Evolutionary conservation across 2,113 vertebrate species (phyloP).

Genomic region (Siphamia tubifer): DNA sequence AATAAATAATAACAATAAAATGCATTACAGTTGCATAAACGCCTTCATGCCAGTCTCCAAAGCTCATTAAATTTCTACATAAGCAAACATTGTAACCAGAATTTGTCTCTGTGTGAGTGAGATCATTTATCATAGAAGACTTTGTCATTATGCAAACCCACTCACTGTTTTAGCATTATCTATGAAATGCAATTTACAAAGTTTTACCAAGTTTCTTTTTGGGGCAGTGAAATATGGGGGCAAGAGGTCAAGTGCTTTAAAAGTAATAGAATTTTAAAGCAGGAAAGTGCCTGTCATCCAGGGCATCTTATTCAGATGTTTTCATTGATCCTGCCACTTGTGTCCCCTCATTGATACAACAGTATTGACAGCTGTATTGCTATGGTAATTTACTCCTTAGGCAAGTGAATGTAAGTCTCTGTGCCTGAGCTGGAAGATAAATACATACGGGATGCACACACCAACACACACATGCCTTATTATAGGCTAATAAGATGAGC

Average conservation of each 20-base stretch:
- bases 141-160: slow-evolving; percentile 2
- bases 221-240: slow-evolving; percentile 24
- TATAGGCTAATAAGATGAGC: slow-evolving; percentile 65
- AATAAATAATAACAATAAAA: neutral
- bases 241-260: slow-evolving; percentile 52
- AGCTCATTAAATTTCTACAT: slow-evolving; percentile 5
- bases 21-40: neutral
- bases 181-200: slow-evolving; percentile 30
- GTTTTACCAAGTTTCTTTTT: slow-evolving; percentile 36
- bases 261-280: slow-evolving; percentile 66
- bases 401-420: slow-evolving; percentile 32
- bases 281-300: slow-evolving; percentile 46
- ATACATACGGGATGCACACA: slow-evolving; percentile 14
- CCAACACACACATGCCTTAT: slow-evolving; percentile 30
- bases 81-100: neutral
- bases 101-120: neutral
- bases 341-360: slow-evolving; percentile 58
- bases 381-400: slow-evolving; percentile 72
- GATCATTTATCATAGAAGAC: neutral
- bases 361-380: slow-evolving; percentile 75
- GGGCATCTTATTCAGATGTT: slow-evolving; percentile 63
- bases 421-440: slow-evolving; percentile 42
- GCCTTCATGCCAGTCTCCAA: neutral
- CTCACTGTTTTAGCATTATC: slow-evolving; percentile 6
- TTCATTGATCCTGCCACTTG: slow-evolving; percentile 73